Conservation (phyloP, 2,113 vertebrate species). For the Manacus vitellinus region DNA sequence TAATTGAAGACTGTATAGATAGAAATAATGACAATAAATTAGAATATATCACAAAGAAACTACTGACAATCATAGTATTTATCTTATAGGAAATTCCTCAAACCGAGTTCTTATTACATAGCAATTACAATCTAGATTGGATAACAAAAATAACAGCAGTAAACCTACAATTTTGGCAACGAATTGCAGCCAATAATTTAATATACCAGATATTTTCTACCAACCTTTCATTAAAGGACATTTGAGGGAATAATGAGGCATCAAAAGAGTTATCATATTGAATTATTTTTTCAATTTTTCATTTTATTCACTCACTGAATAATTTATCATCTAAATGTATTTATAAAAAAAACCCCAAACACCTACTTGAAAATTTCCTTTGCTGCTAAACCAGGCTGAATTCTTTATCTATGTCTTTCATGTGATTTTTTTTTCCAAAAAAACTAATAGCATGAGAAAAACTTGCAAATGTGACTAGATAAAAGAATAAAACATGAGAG, state of each 20-base stretch:
- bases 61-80: background rate
- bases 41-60: constrained; percentile 1
- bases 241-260: background rate
- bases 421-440: background rate
- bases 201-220: background rate
- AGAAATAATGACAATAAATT: constrained; percentile 11
- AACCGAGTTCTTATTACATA: background rate
- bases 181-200: background rate
- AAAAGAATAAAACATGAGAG: background rate
- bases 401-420: background rate
- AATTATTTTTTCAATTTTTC: background rate
- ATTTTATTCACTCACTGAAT: background rate
- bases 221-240: background rate
- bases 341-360: background rate
- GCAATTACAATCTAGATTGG: background rate
- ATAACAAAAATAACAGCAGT: background rate
- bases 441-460: background rate
- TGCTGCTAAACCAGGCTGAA: background rate
- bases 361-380: background rate
- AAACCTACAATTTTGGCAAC: background rate
- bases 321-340: background rate
- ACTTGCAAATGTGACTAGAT: background rate
- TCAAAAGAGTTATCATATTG: background rate
- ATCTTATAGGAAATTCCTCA: background rate
- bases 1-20: background rate